Evolutionary conservation across 2,888 invertebrate genomes (phyloP), one percentile per base, ranked within the genome.

Genomic region (Meganola albula): DNA sequence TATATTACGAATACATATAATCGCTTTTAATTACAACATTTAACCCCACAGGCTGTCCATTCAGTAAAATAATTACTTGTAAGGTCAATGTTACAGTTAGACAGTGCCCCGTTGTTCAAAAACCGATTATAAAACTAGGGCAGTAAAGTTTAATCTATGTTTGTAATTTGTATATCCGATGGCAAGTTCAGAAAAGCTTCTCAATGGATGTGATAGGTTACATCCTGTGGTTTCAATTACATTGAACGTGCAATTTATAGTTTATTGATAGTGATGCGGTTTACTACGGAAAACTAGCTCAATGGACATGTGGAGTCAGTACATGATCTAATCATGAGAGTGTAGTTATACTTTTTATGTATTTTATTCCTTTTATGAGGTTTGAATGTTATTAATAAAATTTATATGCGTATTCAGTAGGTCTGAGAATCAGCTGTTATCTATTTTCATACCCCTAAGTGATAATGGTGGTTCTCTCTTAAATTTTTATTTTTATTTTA

Each of bases 221-320:
- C 79, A 77, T 82, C 82, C 82, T 82, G 80, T 66, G 65, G 76
- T 65, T 73, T 78, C 70, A 80, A 77, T 82, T 82, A 76, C 76
- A 69, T 64, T 61, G 63, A 46, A 59, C 68, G 60, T 63, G 63
- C 68, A 72, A 63, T 71, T 72, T 65, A 64, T 67, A 55, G 64
- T 72, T 67, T 68, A 74, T 71, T 72, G 65, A 68, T 74, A 61
- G 47, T 47, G 57, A 53, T 59, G 53, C 39, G 45, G 47, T 50
- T 48, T 37, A 38, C 34, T 44, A 35, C 36, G 43, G 48, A 47
- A 46, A 48, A 48, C 32, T 31, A 24, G 24, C 34, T 33, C 44
- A 48, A 44, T 42, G 27, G 11, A 28, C 23, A 16, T 31, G 32
- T 23, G 30, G 41, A 29, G 21, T 5, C n/a, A n/a, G n/a, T n/a